These are phyloP conservation scores for Trematomus bernacchii DNA, from an alignment of 2,797 vertebrate species.

Conservation along the genomic window DNA sequence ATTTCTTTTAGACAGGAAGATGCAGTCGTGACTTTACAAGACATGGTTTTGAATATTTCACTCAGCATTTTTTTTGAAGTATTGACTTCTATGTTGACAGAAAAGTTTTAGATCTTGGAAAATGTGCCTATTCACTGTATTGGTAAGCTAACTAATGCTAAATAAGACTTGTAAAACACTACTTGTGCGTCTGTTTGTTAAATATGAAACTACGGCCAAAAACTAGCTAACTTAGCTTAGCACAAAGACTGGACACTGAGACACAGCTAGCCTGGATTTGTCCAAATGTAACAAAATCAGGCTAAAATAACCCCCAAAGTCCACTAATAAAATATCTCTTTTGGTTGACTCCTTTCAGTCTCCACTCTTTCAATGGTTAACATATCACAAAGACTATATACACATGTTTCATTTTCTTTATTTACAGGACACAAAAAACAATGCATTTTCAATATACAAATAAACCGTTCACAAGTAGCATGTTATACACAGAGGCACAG, in stretches of 20 bases:
- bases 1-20: too few relatives aligned
- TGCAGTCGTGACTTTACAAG: not conserved
- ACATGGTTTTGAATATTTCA: not conserved
- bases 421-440: slow-evolving; percentile 78
- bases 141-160: not conserved
- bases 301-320: not conserved
- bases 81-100: not conserved
- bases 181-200: not conserved
- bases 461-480: slow-evolving; percentile 63
- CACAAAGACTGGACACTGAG: not conserved
- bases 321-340: not conserved
- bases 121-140: not conserved
- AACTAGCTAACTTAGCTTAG: not conserved
- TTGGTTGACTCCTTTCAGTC: not conserved
- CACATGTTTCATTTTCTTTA: slow-evolving; percentile 69
- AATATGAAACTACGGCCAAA: not conserved
- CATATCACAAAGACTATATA: not conserved
- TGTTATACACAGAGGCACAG: slow-evolving; percentile 70
- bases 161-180: not conserved
- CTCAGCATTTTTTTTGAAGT: not conserved
- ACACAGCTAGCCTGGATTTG: not conserved
- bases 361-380: not conserved
- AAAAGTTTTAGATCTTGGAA: not conserved
- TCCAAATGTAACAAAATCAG: too few relatives aligned
- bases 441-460: slow-evolving; percentile 70